Percentiles rank a stretch among this genome's conserved stretches.
phyloP scores from a whole-genome alignment of 2,113 vertebrate genomes.

The Arvicanthis niloticus region DNA sequence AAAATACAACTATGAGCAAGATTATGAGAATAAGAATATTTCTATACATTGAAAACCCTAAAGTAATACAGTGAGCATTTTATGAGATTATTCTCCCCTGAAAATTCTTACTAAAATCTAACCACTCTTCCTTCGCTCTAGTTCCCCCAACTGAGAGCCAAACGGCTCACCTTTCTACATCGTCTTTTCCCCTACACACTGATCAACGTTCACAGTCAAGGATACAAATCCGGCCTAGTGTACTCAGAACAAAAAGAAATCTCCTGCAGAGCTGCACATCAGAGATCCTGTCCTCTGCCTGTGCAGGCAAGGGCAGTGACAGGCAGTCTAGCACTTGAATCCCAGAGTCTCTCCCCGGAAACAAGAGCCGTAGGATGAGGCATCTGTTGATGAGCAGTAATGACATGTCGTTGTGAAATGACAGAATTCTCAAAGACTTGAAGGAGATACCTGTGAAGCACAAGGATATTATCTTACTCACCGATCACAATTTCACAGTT shows the following conservation, averaged over 20 bases:
- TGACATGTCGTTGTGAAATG: constrained; percentile 85
- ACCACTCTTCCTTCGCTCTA: not conserved
- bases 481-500: not conserved
- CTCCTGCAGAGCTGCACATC: constrained; percentile 88
- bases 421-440: constrained; percentile 87
- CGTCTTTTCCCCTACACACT: not conserved
- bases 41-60: constrained; percentile 10
- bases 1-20: not conserved
- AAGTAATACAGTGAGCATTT: constrained; percentile 1
- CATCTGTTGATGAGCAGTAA: constrained; percentile 89
- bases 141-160: not conserved
- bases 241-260: constrained; percentile 89
- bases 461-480: constrained; percentile 34
- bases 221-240: constrained; percentile 94
- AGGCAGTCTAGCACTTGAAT: constrained; percentile 80
- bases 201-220: constrained; percentile 81
- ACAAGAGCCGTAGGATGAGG: constrained; percentile 88
- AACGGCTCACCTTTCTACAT: constrained; percentile 22
- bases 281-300: constrained; percentile 58
- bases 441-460: constrained; percentile 87
- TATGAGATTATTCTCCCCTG: constrained; percentile 15
- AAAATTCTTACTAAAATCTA: constrained; percentile 43
- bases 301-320: constrained; percentile 76
- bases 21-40: constrained; percentile 5
- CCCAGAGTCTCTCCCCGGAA: constrained; percentile 68